These are phyloP conservation scores for Ibycter americanus DNA, from an alignment of 2,797 vertebrate genomes.

Conservation along the genomic window DNA sequence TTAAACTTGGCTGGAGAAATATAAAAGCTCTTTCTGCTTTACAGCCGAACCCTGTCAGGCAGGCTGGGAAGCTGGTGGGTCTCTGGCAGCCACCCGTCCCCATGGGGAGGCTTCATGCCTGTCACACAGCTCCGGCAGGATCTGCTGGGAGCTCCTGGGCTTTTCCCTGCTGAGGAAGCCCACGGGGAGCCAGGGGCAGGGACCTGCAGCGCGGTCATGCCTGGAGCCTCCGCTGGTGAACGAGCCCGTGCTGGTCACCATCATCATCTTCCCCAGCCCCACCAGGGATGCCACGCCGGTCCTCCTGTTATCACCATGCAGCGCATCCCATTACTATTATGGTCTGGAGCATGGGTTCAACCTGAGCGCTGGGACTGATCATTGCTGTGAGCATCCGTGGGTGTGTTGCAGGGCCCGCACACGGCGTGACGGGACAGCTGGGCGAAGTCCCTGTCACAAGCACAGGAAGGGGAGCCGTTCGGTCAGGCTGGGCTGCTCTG, in stretches of 20 bases:
- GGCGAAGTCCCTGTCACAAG: neutral
- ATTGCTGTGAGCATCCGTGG: neutral
- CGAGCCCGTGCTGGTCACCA: fast-evolving
- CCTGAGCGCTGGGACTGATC: neutral
- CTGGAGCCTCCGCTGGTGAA: fast-evolving
- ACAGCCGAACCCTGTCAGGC: neutral
- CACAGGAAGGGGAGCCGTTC: neutral
- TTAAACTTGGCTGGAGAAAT: neutral
- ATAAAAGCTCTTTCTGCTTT: neutral
- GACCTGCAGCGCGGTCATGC: fast-evolving
- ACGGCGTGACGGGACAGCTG: fast-evolving
- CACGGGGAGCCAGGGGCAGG: neutral
- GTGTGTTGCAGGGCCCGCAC: fast-evolving
- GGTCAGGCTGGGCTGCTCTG: neutral
- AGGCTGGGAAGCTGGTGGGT: neutral
- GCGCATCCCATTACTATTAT: fast-evolving
- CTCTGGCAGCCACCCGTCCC: neutral
- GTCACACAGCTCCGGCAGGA: neutral
- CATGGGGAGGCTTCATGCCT: fast-evolving
- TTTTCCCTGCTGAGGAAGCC: neutral
- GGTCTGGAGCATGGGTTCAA: neutral
- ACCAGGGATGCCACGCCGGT: neutral
- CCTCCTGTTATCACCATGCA: neutral
- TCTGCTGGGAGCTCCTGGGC: neutral
- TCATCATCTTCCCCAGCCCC: neutral